These are phyloP conservation scores for Alethe diademata DNA, from an alignment of 2,113 vertebrate genomes.

Conservation along the genomic window DNA sequence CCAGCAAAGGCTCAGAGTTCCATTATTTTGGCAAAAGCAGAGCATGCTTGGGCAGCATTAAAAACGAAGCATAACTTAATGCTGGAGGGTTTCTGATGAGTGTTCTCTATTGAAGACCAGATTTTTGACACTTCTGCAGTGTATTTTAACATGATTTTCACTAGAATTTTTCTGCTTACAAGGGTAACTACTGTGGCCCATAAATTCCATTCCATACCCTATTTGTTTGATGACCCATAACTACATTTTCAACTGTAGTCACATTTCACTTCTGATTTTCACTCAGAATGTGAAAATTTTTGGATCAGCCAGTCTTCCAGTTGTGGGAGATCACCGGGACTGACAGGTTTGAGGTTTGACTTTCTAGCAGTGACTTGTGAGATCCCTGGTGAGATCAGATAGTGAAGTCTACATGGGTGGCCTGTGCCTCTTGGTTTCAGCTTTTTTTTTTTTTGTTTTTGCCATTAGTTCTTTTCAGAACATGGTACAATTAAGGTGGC, in stretches of 20 bases:
- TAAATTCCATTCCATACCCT: neutral
- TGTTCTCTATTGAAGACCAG: neutral
- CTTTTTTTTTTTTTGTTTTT: neutral
- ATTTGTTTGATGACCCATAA: neutral
- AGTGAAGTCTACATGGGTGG: neutral
- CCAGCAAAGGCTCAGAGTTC: conserved; percentile 21
- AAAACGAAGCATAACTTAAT: neutral
- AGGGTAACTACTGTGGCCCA: neutral
- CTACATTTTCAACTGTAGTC: neutral
- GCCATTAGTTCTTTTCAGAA: neutral
- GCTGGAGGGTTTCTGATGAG: neutral
- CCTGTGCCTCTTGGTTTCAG: neutral
- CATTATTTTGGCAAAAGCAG: conserved; percentile 40
- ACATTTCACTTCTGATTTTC: neutral
- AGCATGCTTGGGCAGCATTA: conserved; percentile 19
- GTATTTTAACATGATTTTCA: neutral
- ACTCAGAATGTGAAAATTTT: neutral
- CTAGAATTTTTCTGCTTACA: neutral
- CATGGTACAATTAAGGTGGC: neutral
- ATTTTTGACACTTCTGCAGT: neutral
- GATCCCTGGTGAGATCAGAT: neutral
- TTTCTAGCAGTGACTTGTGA: neutral
- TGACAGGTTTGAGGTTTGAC: neutral
- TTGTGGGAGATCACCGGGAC: neutral
- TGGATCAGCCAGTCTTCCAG: neutral